Percentiles rank a stretch among this genome's conserved stretches.
Conservation (phyloP, 92 coral and sea anemone genomes). For the Scolanthus callimorphus region DNA sequence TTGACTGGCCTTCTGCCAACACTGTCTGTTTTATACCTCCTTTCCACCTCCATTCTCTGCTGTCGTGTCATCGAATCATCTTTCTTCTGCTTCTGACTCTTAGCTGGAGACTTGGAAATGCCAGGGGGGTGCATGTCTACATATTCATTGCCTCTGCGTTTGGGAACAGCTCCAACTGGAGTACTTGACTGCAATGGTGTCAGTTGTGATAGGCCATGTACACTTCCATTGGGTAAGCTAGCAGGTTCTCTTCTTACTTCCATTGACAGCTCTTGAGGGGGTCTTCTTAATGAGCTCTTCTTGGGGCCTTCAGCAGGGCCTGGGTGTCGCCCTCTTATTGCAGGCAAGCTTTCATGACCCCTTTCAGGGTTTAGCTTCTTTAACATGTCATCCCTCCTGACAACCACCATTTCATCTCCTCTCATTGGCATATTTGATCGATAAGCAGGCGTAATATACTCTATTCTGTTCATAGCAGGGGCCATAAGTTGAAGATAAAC, state of each 20-base stretch:
- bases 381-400: conserved; percentile 53
- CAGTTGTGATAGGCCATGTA: not conserved
- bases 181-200: conserved; percentile 16
- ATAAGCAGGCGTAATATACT: conserved; percentile 47
- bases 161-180: conserved; percentile 7
- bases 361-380: conserved; percentile 27
- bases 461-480: conserved; percentile 53
- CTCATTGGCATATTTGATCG: conserved; percentile 11
- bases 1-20: conserved; percentile 5
- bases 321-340: conserved; percentile 2
- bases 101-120: conserved; percentile 9
- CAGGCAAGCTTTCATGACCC: conserved; percentile 3
- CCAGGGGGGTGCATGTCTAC: conserved; percentile 19
- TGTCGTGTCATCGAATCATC: not conserved
- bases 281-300: conserved; percentile 16
- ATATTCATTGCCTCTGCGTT: conserved; percentile 35
- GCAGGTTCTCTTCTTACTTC: conserved; percentile 20
- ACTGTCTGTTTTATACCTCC: conserved; percentile 7
- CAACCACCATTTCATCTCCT: conserved; percentile 57
- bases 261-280: conserved; percentile 11
- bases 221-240: not conserved
- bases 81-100: conserved; percentile 7
- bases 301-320: not conserved
- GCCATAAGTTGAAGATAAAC: conserved; percentile 78
- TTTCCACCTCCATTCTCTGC: conserved; percentile 14